Base-by-base conservation (phyloP, 2,797 vertebrate species). In the Amblyraja radiata region DNA sequence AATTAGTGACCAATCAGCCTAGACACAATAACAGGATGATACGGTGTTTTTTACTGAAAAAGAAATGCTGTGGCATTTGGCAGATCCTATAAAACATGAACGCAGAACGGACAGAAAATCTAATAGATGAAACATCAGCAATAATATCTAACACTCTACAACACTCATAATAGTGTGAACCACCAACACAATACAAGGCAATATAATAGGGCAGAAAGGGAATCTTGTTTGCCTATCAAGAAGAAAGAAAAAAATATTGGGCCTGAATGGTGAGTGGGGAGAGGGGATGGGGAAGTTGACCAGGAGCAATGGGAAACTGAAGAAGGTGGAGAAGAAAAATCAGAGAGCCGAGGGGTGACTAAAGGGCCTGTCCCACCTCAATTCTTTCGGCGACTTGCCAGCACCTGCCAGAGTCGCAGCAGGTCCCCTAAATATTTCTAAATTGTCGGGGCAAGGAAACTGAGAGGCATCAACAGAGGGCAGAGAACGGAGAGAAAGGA, bases 1-100 rank as follows among this genome's bases (percentile, higher is more conserved):
- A 61, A 88, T 88, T 32, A 78, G n/a, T 78, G 77, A 36, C 61
- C 84, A 61, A 58, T 65, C 84, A 65, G 65, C 61, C 84, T 88
- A 65, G 58, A 86, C 58, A 11, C 58, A 86, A 0, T 54, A 28
- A 32, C 83, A 86, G 83, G 83, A n/a, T 86, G 83, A 63, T 14
- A 63, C 5, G 68, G 23, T 28, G 54, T 7, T 86, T 83, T 25
- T 58, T 83, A 46, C 61, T 86, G 61, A 77, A 77, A 65, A 88
- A 13, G 16, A 63, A 6, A n/a, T 84, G 61, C 1, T 7, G 32
- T 36, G 61, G n/a, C 84, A 65, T 28, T 63, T 68, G 84, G 83
- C 58, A 65, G 61, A 65, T 88, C 14, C 61, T 18, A 65, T 36
- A 28, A 86, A 86, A 63, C 21, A 84, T 65, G 16, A 68, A 16